Evolutionary conservation across 2,797 vertebrate species (phyloP), one percentile per base, ranked within the genome.

Genomic region (Catostomus latipinnis): DNA sequence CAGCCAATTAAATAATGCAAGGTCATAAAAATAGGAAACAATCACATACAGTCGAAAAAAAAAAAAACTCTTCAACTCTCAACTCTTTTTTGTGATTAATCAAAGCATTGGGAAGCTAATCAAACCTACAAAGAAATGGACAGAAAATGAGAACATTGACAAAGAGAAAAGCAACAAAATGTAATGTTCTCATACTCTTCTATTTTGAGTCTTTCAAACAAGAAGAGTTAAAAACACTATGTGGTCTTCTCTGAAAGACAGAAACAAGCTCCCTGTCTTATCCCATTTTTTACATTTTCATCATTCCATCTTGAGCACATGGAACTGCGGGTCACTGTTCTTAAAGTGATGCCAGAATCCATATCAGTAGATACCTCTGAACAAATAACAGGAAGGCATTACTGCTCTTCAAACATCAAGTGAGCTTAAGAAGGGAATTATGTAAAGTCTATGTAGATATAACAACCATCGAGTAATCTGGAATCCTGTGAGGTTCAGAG

Each of bases 401-500:
- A 14, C 6, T 57, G 54, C 74, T 66, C 62, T 73, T n/a, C 43
- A 53, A 16, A 63, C n/a, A 71, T 61, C 18, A 65, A 45, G 0
- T 6, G 6, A 45, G 45, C 61, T 60, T 34, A 34, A 62, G 56
- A 72, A 7, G 34, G 34, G 57, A 71, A 9, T 45, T 18, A 54
- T 56, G 76, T 50, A 54, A 50, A 78, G 48, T 56, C 11, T 11
- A 54, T 46, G 57, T 63, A 7, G 6, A 63, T 78, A n/a, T 54
- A 78, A 78, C 57, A 71, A 60, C 22, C 54, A 53, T 14, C 1
- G 54, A 53, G 49, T 11, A 56, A 54, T 18, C 49, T 63, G 68
- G 78, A 73, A 80, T 80, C 52, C 62, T 34, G 50, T 48, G 49
- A 56, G 48, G 66, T 68, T 68, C 16, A 52, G 66, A 49, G 8